Evolutionary conservation across 37 sponge, comb jelly and placozoan genomes (phyloP), one percentile per base, ranked within the genome.

Genomic region (Mnemiopsis leidyi): DNA sequence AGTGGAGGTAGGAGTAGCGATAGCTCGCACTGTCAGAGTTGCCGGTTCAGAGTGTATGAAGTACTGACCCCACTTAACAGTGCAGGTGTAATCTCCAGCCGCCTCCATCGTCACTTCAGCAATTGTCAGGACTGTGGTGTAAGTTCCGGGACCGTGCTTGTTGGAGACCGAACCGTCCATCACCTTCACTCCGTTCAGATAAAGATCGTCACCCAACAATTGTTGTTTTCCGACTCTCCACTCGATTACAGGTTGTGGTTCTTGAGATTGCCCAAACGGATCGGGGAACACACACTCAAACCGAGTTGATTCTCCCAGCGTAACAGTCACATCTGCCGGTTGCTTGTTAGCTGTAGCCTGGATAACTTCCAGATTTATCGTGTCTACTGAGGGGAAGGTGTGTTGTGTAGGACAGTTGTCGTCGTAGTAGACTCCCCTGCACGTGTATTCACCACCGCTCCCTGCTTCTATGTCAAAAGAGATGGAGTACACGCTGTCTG

Each of bases 31-130:
- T 7, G 23, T 71, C n/a, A 71, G 75, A 2, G 75, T 71, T 7
- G 75, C 75, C 20, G 75, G 30, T n/a, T 71, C 75, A 5, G 75
- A 71, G 75, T 71, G 25, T 7, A 71, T 71, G 75, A 71, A 71
- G 23, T 23, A 5, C 3, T 25, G 3, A 18, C 30, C 25, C 75
- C 75, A 71, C n/a, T 71, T 71, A 5, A 71, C n/a, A 28, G 75
- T 23, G 23, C 75, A 71, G 75, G 30, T 71, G 75, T 71, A 71
- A 5, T 71, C n/a, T 71, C 75, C 75, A 28, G 75, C 75, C 2
- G 75, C 7, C 30, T 71, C 30, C 2, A 29, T 71, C n/a, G 25
- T 28, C 21, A 71, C 75, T 29, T 28, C 20, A 7, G 7, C 75
- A 24, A 71, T 71, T 23, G 30, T 71, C 5, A 71, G 75, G 20